Base-by-base conservation (phyloP, 2,888 invertebrate genomes). In the Disparrhopalites patrizii region DNA sequence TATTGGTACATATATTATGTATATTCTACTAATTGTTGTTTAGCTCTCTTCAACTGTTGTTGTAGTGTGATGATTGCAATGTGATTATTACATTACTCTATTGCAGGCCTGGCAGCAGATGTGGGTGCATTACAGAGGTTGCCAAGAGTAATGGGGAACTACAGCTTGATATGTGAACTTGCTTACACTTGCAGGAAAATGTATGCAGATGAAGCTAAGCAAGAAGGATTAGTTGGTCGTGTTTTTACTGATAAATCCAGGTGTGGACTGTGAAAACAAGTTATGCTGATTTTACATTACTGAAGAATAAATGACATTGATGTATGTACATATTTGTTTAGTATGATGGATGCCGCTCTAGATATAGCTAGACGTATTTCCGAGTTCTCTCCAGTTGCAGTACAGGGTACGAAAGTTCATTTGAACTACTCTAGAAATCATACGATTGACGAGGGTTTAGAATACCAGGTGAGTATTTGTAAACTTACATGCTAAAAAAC, bases 91-190 rank as follows among this genome's bases (percentile, higher is more conserved):
- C n/a, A n/a, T n/a, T 20, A 20, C 10, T 25, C 20, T 27, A 27
- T 18, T 38, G 82, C 88, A 62, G 98, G 98, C 0, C 82, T 99
- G 80, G 94, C 97, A 3, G 94, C 98, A 3, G 99, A 99, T 81
- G 91, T 98, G 0, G 99, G 99, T 0, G 88, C 90, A 0, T 80
- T 99, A 40, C 98, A 98, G 79, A 85, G 97, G 69, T 80, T 99
- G 18, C 97, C 97, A 1, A 95, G 92, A 82, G 81, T 91, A 2
- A 83, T 97, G 31, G 93, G 94, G 20, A 95, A 87, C 76, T 87
- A 90, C 38, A 94, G 96, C 72, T 82, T 92, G 68, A 90, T 86
- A 0, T 82, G 95, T 23, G 99, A 99, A 78, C 81, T 98, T 0
- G 90, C 91, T 68, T 91, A 84, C 75, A 95, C 97, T 0, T 93